Percentiles rank a stretch among this genome's conserved stretches.
These are phyloP conservation scores for Pyrocoelia pectoralis DNA, from an alignment of 2,888 invertebrate genomes.

Conservation along the genomic window DNA sequence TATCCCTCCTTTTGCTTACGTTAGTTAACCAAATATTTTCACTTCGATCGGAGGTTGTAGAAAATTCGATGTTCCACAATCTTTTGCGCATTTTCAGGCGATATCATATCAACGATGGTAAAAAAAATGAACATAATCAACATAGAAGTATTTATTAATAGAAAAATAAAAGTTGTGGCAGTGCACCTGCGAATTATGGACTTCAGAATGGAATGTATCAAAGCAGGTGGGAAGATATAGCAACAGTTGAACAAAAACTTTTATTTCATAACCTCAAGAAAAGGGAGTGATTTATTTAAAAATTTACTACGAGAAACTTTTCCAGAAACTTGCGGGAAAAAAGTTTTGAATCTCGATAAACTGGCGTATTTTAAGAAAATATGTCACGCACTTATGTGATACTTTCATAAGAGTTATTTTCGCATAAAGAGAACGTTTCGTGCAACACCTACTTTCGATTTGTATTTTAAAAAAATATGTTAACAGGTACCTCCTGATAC, in stretches of 20 bases:
- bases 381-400: conserved; percentile 8
- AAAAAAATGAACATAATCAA: too few relatives aligned
- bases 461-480: conserved; percentile 34
- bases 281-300: background rate
- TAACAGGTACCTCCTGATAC: conserved; percentile 5
- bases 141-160: too few relatives aligned
- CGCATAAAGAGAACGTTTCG: conserved; percentile 39
- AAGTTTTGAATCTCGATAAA: background rate
- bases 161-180: too few relatives aligned
- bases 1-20: too few relatives aligned
- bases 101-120: too few relatives aligned
- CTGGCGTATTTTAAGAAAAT: background rate
- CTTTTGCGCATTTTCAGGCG: too few relatives aligned
- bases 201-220: background rate
- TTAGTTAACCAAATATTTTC: too few relatives aligned
- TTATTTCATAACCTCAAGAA: background rate
- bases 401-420: conserved; percentile 24
- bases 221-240: background rate
- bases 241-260: background rate
- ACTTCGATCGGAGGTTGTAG: too few relatives aligned
- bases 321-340: background rate
- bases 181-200: background rate
- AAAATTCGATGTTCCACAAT: too few relatives aligned
- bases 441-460: conserved; percentile 43
- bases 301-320: background rate